Base-by-base conservation (phyloP, 2,797 vertebrate species). In the Pangasius krempfi region DNA sequence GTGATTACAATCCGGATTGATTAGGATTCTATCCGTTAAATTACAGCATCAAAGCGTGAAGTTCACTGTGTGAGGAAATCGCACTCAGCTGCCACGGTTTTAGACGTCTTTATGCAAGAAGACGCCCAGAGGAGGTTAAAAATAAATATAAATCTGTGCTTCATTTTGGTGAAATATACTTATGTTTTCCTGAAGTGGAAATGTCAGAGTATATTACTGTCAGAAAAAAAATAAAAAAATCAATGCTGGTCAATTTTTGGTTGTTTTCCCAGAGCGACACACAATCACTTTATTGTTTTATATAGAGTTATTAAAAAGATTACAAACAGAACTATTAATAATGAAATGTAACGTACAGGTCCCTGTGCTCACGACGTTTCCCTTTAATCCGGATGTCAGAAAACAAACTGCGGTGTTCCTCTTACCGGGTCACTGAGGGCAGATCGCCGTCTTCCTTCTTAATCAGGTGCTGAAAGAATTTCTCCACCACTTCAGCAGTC, bases 401-500 rank as follows among this genome's bases (percentile, higher is more conserved):
- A 20, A 7, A 40, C 7, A 40, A 40, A 40, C 40, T 2, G 6
- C 1, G 7, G 0, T 0, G 27, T 52, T 60, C 25, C 25, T 79
- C 85, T 85, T 84, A 91, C 92, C 92, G 88, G 18, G 33, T 89
- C 10, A 92, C 88, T 0, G 86, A 86, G 6, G 91, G 85, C 33
- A 47, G 47, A 6, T 80, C 60, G 20, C 30, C 7, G 2, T 33
- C n/a, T 40, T 91, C 84, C 62, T 89, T 85, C 87, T 96, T 92
- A 54, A 97, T 94, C 91, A 97, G 93, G 93, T 98, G 96, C 9
- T 95, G 93, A 90, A 98, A 98, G 90, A 96, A 97, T 56, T 94
- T 92, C 94, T 97, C 93, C 92, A 97, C 92, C 40, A 95, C 95
- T 75, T 96, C 92, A 82, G 96, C 93, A 64, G 96, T 98, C 95